These are phyloP conservation scores for Coranthus polyacanthus DNA, from an alignment of 2,797 vertebrate genomes.

Conservation along the genomic window DNA sequence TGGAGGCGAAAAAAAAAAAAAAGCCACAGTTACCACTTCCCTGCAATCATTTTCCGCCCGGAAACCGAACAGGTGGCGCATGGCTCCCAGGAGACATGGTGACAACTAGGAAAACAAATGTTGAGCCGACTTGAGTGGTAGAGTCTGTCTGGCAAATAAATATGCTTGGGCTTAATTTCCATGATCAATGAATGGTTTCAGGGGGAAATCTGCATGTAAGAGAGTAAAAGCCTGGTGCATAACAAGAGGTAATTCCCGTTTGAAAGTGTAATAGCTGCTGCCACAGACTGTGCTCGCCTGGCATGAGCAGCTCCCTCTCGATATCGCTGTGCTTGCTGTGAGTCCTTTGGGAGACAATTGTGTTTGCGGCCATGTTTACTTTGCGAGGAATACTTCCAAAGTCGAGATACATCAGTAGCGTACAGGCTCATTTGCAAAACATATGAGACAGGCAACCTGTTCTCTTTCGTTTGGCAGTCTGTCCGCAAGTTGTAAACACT, in stretches of 20 bases:
- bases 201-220: conserved; percentile 59
- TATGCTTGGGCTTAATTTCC: conserved; percentile 70
- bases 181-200: conserved; percentile 74
- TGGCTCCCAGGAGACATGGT: conserved; percentile 63
- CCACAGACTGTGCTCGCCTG: conserved; percentile 47
- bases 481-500: conserved; percentile 65
- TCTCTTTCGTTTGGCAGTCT: conserved; percentile 56
- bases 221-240: conserved; percentile 31
- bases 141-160: conserved; percentile 65
- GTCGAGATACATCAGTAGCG: conserved; percentile 44
- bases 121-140: conserved; percentile 61
- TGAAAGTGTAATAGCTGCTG: conserved; percentile 61
- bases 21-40: conserved; percentile 36
- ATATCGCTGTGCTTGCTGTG: conserved; percentile 17
- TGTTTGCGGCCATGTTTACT: conserved; percentile 67
- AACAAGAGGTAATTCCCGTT: conserved; percentile 58
- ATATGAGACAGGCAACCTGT: conserved; percentile 73
- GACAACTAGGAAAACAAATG: conserved; percentile 81
- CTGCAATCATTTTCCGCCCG: conserved; percentile 50
- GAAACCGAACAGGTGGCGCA: conserved; percentile 77
- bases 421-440: conserved; percentile 77
- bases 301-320: conserved; percentile 5
- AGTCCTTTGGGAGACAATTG: conserved; percentile 52
- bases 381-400: conserved; percentile 63
- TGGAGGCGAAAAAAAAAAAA: conserved; percentile 24